Conservation (phyloP, 2,797 vertebrate species). For the Myiotriccus ornatus region DNA sequence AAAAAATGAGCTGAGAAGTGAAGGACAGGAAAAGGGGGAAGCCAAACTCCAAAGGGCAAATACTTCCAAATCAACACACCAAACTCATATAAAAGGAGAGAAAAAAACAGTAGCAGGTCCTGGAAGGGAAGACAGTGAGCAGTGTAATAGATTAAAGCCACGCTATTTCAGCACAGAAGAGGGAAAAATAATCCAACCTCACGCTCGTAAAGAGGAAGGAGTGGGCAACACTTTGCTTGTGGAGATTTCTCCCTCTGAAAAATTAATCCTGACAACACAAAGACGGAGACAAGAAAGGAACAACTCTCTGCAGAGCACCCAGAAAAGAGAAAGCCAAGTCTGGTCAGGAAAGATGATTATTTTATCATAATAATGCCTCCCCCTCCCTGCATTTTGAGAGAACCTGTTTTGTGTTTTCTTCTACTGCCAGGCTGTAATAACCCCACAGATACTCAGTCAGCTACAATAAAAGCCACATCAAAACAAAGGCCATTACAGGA, state of each 20-base stretch:
- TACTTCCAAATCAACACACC: background rate
- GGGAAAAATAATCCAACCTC: background rate
- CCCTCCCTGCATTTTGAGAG: background rate
- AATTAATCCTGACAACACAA: constrained; percentile 42
- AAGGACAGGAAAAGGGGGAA: background rate
- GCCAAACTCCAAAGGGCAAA: background rate
- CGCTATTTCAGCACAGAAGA: background rate
- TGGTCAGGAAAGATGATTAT: constrained; percentile 11
- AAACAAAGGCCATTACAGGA: constrained; percentile 30
- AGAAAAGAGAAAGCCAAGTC: background rate
- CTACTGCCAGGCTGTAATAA: background rate
- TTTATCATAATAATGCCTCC: constrained; percentile 26
- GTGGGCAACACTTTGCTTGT: background rate
- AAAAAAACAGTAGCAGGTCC: background rate
- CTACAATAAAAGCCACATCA: constrained; percentile 22
- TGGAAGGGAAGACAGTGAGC: background rate
- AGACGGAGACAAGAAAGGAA: background rate
- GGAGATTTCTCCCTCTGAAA: constrained; percentile 13
- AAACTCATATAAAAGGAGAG: background rate
- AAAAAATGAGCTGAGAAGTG: background rate
- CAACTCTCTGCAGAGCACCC: constrained; percentile 26
- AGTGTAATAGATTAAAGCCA: background rate
- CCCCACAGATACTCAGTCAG: constrained; percentile 6
- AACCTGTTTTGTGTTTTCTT: background rate
- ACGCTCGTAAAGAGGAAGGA: background rate